These are phyloP conservation scores for Sclerodermus sp. DNA, from an alignment of 2,888 invertebrate genomes.

Conservation along the genomic window DNA sequence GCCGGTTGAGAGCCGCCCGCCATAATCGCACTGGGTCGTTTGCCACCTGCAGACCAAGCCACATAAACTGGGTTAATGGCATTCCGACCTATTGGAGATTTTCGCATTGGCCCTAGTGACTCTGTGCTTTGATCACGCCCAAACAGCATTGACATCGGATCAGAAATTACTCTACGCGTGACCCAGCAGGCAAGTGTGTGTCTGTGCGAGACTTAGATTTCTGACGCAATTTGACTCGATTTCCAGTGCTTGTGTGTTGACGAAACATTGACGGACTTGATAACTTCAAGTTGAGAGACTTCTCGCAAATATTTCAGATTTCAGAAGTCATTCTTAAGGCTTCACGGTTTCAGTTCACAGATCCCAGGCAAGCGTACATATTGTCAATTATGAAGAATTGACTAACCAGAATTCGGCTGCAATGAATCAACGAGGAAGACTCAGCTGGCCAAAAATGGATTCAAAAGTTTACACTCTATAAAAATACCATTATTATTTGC, in stretches of 20 bases:
- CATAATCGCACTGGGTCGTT: constrained; percentile 54
- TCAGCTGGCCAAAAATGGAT: constrained; percentile 43
- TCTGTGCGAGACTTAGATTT: constrained; percentile 51
- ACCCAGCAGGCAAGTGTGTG: constrained; percentile 55
- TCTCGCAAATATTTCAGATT: constrained; percentile 40
- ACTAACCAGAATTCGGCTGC: constrained; percentile 48
- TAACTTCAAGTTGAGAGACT: constrained; percentile 43
- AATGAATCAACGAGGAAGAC: constrained; percentile 42
- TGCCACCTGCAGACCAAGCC: constrained; percentile 59
- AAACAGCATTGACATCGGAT: constrained; percentile 48
- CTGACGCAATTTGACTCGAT: constrained; percentile 51
- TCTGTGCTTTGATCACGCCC: constrained; percentile 57
- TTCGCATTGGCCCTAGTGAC: constrained; percentile 54
- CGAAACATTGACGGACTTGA: constrained; percentile 47
- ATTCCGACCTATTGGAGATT: constrained; percentile 50
- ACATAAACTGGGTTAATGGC: constrained; percentile 59
- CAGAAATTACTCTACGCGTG: constrained; percentile 55
- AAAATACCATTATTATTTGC: constrained; percentile 41
- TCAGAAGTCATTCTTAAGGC: constrained; percentile 37
- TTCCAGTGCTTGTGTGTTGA: constrained; percentile 54
- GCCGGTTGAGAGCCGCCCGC: constrained; percentile 54
- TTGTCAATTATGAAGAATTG: constrained; percentile 42
- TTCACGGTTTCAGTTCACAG: constrained; percentile 37
- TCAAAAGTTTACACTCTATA: constrained; percentile 41
- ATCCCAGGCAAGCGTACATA: constrained; percentile 40